Evolutionary conservation across 2,888 invertebrate genomes (phyloP).

Genomic region (Eulithis prunata): DNA sequence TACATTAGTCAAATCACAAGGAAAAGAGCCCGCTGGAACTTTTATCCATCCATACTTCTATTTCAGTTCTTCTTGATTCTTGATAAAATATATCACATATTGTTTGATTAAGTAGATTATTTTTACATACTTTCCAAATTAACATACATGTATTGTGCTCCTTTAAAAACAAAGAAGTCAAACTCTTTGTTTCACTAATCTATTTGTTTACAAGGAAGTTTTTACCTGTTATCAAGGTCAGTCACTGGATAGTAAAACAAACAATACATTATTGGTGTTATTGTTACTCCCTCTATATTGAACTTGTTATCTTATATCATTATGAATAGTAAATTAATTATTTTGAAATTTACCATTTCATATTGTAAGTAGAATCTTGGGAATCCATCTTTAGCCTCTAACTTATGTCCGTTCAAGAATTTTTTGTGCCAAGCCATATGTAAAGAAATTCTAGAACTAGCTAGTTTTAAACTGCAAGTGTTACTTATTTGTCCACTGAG

Average conservation of each 20-base stretch:
- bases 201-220: slow-evolving; percentile 27
- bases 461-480: too few relatives aligned
- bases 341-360: too few relatives aligned
- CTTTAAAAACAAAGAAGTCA: slow-evolving; percentile 14
- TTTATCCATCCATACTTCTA: too few relatives aligned
- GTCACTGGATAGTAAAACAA: slow-evolving; percentile 6
- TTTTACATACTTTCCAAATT: not conserved
- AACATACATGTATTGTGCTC: not conserved
- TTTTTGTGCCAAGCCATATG: too few relatives aligned
- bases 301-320: slow-evolving; percentile 16
- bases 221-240: slow-evolving; percentile 14
- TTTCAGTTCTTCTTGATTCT: too few relatives aligned
- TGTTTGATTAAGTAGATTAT: not conserved
- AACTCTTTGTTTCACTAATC: slow-evolving; percentile 22
- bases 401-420: too few relatives aligned
- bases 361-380: not conserved
- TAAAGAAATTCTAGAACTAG: too few relatives aligned
- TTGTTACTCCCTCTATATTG: not conserved
- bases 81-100: too few relatives aligned
- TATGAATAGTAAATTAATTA: not conserved
- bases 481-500: too few relatives aligned
- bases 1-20: too few relatives aligned
- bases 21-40: too few relatives aligned
- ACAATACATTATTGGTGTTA: not conserved
- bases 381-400: too few relatives aligned